Evolutionary conservation across 2,113 vertebrate genomes (phyloP).

Genomic region (Psophia crepitans): DNA sequence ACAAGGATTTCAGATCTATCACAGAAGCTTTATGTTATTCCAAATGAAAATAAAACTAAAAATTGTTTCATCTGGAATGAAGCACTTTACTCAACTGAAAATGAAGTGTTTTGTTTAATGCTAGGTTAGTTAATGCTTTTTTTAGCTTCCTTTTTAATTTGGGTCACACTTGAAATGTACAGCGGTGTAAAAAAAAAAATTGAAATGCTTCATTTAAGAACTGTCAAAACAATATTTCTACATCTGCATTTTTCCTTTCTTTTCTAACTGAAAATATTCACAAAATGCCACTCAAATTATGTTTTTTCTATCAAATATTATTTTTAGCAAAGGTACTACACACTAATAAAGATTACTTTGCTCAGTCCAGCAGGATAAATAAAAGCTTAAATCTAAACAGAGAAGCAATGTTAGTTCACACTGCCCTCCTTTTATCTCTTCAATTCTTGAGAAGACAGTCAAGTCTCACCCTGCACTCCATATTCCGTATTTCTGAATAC

Average conservation of each 20-base stretch:
- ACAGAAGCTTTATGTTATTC: neutral
- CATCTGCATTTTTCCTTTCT: neutral
- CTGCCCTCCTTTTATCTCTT: neutral
- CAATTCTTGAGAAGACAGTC: neutral
- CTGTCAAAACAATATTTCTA: neutral
- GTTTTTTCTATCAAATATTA: neutral
- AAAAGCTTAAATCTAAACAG: neutral
- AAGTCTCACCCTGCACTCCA: neutral
- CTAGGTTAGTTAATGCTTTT: neutral
- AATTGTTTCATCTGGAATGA: neutral
- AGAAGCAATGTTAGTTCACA: neutral
- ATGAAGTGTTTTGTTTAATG: neutral
- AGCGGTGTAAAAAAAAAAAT: neutral
- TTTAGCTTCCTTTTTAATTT: neutral
- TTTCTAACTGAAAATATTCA: neutral
- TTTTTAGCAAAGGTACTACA: neutral
- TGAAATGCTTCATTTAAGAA: neutral
- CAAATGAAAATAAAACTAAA: neutral
- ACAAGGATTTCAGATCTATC: neutral
- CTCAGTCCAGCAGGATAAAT: neutral
- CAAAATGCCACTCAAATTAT: neutral
- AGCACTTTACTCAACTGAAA: neutral
- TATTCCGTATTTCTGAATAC: neutral
- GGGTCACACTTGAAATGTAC: neutral
- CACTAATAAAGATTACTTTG: neutral